Evolutionary conservation across 2,888 invertebrate genomes (phyloP).

Genomic region (Cordilura impudica): DNA sequence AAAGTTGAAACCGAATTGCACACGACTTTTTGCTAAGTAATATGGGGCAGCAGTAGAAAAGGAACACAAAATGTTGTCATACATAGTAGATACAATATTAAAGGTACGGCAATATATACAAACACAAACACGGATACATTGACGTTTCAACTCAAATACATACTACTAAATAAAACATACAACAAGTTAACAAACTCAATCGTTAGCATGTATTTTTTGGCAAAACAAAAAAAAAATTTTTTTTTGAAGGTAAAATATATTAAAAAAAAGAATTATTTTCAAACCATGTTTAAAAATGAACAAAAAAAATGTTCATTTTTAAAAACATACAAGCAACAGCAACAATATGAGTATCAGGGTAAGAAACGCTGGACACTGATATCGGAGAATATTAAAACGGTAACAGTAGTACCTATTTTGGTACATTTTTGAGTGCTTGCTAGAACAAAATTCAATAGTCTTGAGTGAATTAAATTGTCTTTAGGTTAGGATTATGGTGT

Average conservation of each 20-base stretch:
- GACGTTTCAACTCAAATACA: constrained; percentile 37
- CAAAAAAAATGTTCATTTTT: background rate
- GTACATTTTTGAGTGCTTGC: too few relatives aligned
- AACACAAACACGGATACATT: background rate
- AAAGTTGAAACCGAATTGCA: constrained; percentile 72
- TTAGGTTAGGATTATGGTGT: too few relatives aligned
- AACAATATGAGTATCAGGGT: background rate
- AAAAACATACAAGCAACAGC: background rate
- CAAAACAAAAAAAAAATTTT: constrained; percentile 21
- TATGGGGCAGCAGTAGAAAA: background rate
- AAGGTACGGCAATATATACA: constrained; percentile 1
- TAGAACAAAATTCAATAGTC: too few relatives aligned
- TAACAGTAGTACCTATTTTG: background rate
- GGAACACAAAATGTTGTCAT: background rate
- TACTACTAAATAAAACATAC: constrained; percentile 55
- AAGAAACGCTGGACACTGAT: background rate
- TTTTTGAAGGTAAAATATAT: constrained; percentile 41
- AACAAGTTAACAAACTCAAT: constrained; percentile 18
- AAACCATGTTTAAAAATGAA: background rate
- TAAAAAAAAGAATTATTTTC: constrained; percentile 17
- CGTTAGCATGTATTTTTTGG: constrained; percentile 13
- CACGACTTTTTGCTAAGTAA: constrained; percentile 52
- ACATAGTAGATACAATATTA: background rate
- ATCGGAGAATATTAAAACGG: background rate
- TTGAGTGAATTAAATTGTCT: too few relatives aligned